Conservation (phyloP, 2,113 vertebrate genomes). For the Tetrao urogallus region DNA sequence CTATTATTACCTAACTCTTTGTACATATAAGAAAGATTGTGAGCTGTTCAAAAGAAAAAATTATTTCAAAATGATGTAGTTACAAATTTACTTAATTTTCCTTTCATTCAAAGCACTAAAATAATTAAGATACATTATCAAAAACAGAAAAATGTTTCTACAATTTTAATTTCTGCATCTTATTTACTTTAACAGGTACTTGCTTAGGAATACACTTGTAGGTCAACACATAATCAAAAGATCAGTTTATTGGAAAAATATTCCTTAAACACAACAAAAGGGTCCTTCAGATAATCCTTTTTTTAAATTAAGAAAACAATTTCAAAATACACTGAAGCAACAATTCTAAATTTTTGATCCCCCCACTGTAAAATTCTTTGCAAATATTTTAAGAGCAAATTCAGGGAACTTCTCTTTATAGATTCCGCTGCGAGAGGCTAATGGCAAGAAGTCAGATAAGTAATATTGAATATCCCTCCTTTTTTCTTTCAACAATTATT, state of each 20-base stretch:
- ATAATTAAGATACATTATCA: background rate
- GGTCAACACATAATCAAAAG: background rate
- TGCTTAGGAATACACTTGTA: background rate
- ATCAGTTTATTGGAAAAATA: background rate
- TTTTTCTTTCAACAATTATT: background rate
- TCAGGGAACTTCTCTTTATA: background rate
- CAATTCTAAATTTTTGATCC: background rate
- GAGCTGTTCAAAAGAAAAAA: background rate
- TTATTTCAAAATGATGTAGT: background rate
- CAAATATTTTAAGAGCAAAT: background rate
- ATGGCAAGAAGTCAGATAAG: background rate
- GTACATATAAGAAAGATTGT: background rate
- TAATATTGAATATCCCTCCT: background rate
- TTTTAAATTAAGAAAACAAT: background rate
- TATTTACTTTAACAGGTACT: background rate
- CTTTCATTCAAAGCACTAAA: background rate
- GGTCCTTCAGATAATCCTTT: background rate
- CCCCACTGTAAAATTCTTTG: background rate
- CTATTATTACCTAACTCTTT: background rate
- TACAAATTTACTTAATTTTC: background rate
- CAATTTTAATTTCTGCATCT: background rate
- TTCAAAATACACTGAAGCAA: background rate
- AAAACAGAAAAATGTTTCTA: background rate
- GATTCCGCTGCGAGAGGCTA: background rate
- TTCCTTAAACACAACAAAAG: background rate